Conservation (phyloP, 2,797 vertebrate species). For the Phataginus tetradactyla region DNA sequence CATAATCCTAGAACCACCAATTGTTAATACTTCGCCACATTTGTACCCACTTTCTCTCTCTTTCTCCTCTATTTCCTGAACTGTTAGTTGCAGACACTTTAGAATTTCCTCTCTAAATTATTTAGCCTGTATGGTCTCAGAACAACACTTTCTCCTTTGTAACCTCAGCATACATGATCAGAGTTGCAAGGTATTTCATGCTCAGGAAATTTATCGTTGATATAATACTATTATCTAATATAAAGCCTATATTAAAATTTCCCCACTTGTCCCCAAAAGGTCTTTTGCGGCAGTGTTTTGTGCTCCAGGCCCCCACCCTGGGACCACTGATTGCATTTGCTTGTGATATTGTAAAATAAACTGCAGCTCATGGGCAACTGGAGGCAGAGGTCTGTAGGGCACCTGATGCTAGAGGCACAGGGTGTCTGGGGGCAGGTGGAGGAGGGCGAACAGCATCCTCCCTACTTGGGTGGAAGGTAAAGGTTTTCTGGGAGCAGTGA, state of each 20-base stretch:
- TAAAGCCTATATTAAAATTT: neutral
- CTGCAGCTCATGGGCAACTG: neutral
- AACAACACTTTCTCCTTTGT: neutral
- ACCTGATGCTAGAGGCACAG: accelerated
- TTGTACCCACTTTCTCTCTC: no score
- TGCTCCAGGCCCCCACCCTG: neutral
- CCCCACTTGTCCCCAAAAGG: neutral
- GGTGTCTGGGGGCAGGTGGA: neutral
- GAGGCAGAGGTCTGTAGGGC: neutral
- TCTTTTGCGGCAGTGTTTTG: neutral
- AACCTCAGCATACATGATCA: neutral
- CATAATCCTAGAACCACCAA: neutral
- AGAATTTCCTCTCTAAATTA: neutral
- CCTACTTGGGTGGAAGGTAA: neutral
- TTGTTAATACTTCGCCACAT: neutral
- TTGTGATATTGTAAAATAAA: neutral
- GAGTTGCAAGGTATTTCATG: neutral
- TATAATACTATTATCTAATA: neutral
- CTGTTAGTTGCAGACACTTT: neutral
- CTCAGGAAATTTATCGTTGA: neutral
- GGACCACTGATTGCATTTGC: accelerated
- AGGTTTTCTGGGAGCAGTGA: neutral
- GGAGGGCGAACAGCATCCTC: accelerated
- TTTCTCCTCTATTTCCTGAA: neutral
- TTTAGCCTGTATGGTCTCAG: neutral